Conservation (phyloP, 2,113 vertebrate genomes). For the Prionailurus viverrinus region DNA sequence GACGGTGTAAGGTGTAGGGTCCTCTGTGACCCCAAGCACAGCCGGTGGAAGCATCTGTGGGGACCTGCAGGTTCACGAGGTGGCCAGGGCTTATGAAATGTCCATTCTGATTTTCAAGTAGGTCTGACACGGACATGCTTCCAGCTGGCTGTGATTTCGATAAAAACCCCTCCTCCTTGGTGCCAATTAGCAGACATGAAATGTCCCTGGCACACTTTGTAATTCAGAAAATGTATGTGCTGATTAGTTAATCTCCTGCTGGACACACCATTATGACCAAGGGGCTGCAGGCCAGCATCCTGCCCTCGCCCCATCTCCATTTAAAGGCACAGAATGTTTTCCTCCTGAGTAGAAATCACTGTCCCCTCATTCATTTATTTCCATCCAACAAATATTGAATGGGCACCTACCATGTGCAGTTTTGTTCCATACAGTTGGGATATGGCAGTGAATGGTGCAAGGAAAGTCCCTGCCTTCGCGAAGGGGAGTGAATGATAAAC, state of each 20-base stretch:
- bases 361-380: background rate
- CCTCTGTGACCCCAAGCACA: background rate
- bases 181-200: conserved; percentile 56
- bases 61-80: background rate
- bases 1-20: background rate
- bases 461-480: background rate
- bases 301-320: background rate
- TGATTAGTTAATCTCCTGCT: conserved; percentile 3
- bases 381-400: background rate
- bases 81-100: background rate
- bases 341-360: conserved; percentile 5
- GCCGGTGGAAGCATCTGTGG: background rate
- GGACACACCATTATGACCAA: background rate
- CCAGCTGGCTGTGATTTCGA: background rate
- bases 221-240: conserved; percentile 41
- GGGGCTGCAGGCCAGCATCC: background rate
- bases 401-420: background rate
- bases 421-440: background rate
- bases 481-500: background rate
- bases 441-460: background rate
- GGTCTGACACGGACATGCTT: background rate
- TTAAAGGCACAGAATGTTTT: conserved; percentile 45
- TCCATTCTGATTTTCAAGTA: conserved; percentile 60
- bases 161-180: conserved; percentile 30
- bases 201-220: background rate